Conservation (phyloP, 1,140 invertebrate genomes). For the Riptortus pedestris region DNA sequence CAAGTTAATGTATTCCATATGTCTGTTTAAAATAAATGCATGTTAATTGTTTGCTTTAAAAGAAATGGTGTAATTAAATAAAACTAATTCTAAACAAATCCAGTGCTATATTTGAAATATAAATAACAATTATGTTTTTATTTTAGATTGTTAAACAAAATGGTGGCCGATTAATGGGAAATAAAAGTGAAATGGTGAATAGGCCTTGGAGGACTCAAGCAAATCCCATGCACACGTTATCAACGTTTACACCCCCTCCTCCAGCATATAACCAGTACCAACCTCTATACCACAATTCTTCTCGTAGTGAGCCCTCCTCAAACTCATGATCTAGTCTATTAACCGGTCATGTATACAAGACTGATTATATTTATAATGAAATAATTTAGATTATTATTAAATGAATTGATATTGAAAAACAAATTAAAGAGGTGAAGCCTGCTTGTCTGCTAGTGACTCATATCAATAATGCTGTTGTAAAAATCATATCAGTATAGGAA, state of each 20-base stretch:
- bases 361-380: slow-evolving; percentile 17
- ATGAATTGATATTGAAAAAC: slow-evolving; percentile 9
- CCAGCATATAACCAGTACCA: slow-evolving; percentile 26
- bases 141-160: background rate
- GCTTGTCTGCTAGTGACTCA: slow-evolving; percentile 27
- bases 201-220: slow-evolving; percentile 20
- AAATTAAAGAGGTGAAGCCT: slow-evolving; percentile 7
- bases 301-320: slow-evolving; percentile 25
- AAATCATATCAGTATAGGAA: slow-evolving; percentile 1
- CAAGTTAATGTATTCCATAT: no score
- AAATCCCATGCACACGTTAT: slow-evolving; percentile 22
- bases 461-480: slow-evolving; percentile 27
- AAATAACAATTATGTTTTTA: background rate
- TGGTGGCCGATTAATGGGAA: background rate
- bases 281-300: slow-evolving; percentile 29
- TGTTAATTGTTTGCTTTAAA: no score
- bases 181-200: background rate
- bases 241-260: slow-evolving; percentile 22
- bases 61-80: no score
- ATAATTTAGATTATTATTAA: slow-evolving; percentile 10
- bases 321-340: slow-evolving; percentile 18
- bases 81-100: no score
- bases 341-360: background rate
- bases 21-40: no score
- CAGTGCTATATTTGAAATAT: no score